phyloP scores from a whole-genome alignment of 2,888 invertebrate species.

The Troilus luridus region DNA sequence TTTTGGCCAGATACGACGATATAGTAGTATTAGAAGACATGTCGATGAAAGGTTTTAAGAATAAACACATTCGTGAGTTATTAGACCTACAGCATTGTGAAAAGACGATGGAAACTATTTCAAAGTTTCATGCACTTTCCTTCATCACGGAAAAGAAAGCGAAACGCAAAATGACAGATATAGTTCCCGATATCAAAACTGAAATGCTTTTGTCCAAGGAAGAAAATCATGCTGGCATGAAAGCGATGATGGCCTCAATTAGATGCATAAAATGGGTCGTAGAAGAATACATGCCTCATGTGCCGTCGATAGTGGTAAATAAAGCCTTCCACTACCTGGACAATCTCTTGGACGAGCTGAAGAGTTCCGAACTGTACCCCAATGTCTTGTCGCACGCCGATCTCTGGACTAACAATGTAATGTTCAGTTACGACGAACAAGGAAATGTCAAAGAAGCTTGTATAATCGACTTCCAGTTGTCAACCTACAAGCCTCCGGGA shows the following conservation, averaged over 20 bases:
- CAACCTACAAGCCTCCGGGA: background rate
- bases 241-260: background rate
- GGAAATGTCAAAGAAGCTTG: slow-evolving; percentile 11
- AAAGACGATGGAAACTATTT: background rate
- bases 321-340: slow-evolving; percentile 43
- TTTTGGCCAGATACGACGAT: slow-evolving; percentile 31
- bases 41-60: slow-evolving; percentile 20
- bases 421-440: slow-evolving; percentile 46
- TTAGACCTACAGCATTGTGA: background rate
- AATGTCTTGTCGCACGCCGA: slow-evolving; percentile 39
- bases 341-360: background rate
- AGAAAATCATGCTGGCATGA: background rate
- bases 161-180: background rate
- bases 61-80: background rate
- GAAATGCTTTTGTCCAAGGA: background rate
- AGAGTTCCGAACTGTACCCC: background rate
- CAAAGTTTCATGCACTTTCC: slow-evolving; percentile 18
- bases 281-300: slow-evolving; percentile 10
- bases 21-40: slow-evolving; percentile 51
- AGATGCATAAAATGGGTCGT: background rate
- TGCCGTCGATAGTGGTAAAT: background rate
- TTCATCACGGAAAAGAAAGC: background rate
- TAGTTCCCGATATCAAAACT: background rate
- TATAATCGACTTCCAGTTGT: slow-evolving; percentile 45
- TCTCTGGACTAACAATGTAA: slow-evolving; percentile 40